These are phyloP conservation scores for Willisornis vidua DNA, from an alignment of 2,113 vertebrate genomes.

Conservation along the genomic window DNA sequence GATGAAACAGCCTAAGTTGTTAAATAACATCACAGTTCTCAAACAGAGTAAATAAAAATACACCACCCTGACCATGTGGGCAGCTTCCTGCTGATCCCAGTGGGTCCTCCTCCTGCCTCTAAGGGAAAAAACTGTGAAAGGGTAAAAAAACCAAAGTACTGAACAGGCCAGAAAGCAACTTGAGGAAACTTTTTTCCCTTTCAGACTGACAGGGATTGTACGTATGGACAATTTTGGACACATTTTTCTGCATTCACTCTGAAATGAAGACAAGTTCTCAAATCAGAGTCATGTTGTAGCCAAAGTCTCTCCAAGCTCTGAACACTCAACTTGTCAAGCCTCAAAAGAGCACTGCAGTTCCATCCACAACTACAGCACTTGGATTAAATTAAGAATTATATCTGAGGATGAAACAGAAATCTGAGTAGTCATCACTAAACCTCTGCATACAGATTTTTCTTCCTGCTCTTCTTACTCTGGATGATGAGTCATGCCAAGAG, in stretches of 20 bases:
- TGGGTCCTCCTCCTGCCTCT: not conserved
- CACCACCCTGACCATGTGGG: not conserved
- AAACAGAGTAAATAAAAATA: constrained; percentile 18
- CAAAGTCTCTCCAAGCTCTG: not conserved
- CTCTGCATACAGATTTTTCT: not conserved
- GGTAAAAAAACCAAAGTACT: not conserved
- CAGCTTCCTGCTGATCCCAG: not conserved
- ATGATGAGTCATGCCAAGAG: not conserved
- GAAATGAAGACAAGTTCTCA: not conserved
- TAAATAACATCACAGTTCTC: constrained; percentile 6
- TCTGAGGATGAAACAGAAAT: not conserved
- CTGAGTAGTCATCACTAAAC: not conserved
- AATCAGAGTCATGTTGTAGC: not conserved
- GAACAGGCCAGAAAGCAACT: not conserved
- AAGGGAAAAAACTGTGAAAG: not conserved
- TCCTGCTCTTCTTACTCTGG: not conserved
- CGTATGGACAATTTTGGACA: not conserved
- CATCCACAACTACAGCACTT: not conserved
- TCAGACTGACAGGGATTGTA: not conserved
- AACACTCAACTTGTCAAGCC: not conserved
- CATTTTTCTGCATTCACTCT: not conserved
- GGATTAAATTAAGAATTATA: not conserved
- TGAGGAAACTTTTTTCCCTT: not conserved
- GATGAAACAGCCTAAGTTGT: not conserved
- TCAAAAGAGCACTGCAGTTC: not conserved